Conservation (phyloP, 1,140 invertebrate genomes). For the Tetramorium simillimum region DNA sequence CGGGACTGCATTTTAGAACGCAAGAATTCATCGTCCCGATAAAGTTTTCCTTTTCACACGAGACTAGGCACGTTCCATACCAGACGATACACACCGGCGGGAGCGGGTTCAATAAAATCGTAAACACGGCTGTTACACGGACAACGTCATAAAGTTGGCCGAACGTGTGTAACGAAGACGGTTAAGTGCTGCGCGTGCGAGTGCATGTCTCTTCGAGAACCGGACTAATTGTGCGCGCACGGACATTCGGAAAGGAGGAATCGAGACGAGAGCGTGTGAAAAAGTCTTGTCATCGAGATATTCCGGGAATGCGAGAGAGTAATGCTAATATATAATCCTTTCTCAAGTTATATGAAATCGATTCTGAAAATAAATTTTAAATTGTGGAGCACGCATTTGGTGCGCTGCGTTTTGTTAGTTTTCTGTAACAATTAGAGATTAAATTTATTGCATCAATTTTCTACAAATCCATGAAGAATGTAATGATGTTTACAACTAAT, state of each 20-base stretch:
- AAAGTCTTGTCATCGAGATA: conserved; percentile 14
- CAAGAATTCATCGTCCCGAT: conserved; percentile 2
- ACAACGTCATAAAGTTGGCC: conserved; percentile 71
- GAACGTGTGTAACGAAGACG: conserved; percentile 42
- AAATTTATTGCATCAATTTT: neutral
- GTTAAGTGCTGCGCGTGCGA: conserved; percentile 29
- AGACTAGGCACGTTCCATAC: conserved; percentile 11
- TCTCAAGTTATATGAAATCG: neutral
- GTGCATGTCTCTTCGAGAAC: conserved; percentile 15
- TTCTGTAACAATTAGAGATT: neutral
- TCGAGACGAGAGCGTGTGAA: neutral
- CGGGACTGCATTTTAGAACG: neutral
- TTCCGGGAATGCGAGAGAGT: neutral
- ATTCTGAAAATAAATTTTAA: neutral
- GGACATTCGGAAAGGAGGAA: neutral
- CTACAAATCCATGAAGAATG: neutral
- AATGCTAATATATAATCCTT: conserved; percentile 9
- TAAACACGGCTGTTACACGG: conserved; percentile 70
- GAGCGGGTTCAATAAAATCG: conserved; percentile 73
- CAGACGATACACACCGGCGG: neutral
- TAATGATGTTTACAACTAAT: neutral
- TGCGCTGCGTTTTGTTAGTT: neutral
- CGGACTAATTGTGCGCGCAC: conserved; percentile 33
- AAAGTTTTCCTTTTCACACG: conserved; percentile 37
- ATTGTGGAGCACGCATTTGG: neutral